Evolutionary conservation across 2,113 vertebrate genomes (phyloP), one percentile per base, ranked within the genome.

Genomic region (Dunckerocampus dactyliophorus): DNA sequence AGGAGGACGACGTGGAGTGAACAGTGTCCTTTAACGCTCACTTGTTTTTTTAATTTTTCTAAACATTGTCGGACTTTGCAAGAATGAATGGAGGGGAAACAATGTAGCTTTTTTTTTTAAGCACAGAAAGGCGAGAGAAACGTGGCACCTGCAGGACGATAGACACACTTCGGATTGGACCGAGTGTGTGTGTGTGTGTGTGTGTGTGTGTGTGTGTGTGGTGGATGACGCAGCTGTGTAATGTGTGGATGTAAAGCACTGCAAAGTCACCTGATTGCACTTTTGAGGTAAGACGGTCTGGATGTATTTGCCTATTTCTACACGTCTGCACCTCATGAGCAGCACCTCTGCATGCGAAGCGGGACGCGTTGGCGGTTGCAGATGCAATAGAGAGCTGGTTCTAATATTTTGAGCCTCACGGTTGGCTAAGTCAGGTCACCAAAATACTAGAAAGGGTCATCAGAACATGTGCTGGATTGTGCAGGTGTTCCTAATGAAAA

Each of bases 1-100:
- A 56, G 54, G 55, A 47, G 69, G 62, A 11, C 59, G 46, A 65
- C 50, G 65, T 16, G 47, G 58, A 46, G 59, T 51, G 53, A 49
- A 64, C 60, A 31, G 63, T 16, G 43, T 45, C 45, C 37, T 61
- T 61, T 62, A 17, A 7, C 53, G 16, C 14, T 6, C 42, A 24
- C 17, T 24, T 62, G 50, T 45, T 57, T 24, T 69, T 47, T 51
- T 53, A 1, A 20, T 13, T 15, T 17, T 34, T 19, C 1, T 5
- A 17, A 47, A 59, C 21, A 46, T 57, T 57, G 11, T 15, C 15
- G 17, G 17, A 37, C 1, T 11, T 59, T 49, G 11, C 2, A 13
- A 57, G 19, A 37, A 56, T 56, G 54, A 42, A 42, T 8, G 34
- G 19, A 20, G 19, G 12, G 12, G 20, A 42, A 9, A 13, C 4